Percentiles rank a stretch among this genome's conserved stretches.
Conservation (phyloP, 2,888 invertebrate genomes). For the Caenorhabditis sulstoni region DNA sequence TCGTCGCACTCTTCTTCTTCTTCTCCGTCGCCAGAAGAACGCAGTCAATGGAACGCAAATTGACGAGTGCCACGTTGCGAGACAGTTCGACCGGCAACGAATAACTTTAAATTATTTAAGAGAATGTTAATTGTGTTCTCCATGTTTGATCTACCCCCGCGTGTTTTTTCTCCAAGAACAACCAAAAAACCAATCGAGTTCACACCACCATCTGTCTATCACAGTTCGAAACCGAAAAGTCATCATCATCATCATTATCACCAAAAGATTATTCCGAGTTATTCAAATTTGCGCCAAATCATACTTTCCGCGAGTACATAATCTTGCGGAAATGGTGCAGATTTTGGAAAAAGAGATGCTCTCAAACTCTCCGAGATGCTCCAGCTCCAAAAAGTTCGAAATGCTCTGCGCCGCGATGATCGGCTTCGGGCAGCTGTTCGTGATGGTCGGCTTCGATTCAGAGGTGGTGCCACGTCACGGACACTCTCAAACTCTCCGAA, state of each 20-base stretch:
- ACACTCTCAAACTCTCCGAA: no score
- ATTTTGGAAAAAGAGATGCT: no score
- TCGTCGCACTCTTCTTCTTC: slow-evolving; percentile 46
- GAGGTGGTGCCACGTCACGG: no score
- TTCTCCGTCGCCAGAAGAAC: slow-evolving; percentile 54
- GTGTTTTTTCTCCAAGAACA: not conserved
- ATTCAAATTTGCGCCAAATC: no score
- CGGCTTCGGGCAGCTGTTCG: slow-evolving; percentile 66
- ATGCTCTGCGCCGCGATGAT: slow-evolving; percentile 61
- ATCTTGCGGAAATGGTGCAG: no score
- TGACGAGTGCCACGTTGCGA: slow-evolving; percentile 28
- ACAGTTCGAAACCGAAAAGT: no score
- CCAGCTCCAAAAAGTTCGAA: slow-evolving; percentile 28
- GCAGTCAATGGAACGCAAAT: slow-evolving; percentile 57
- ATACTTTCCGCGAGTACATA: no score
- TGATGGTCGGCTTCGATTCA: slow-evolving; percentile 64
- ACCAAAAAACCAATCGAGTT: not conserved
- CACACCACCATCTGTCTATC: not conserved
- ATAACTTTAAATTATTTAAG: not conserved
- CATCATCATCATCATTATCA: no score
- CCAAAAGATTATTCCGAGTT: no score
- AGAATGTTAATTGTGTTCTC: no score
- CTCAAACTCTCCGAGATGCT: no score
- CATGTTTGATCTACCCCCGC: no score
- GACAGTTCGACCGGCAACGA: not conserved